phyloP scores from a whole-genome alignment of 2,797 vertebrate genomes.

The Chrysocyon brachyurus region DNA sequence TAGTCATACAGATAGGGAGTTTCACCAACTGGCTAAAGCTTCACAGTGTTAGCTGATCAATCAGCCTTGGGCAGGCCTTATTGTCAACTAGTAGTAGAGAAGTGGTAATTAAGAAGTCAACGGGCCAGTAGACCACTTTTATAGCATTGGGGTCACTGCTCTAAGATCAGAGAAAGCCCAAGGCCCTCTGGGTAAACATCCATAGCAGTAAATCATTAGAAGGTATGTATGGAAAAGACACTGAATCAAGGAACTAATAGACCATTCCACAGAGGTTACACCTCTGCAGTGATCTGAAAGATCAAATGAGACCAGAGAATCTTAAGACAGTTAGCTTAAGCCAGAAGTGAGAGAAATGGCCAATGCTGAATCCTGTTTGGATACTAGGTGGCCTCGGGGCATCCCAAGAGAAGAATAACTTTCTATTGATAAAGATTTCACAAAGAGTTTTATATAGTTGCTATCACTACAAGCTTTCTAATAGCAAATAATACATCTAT shows the following conservation, averaged over 20 bases:
- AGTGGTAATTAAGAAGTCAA: background rate
- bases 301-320: background rate
- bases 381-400: background rate
- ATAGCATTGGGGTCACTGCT: background rate
- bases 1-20: background rate
- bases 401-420: background rate
- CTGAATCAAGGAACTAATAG: background rate
- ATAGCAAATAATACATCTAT: background rate
- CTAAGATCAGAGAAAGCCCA: background rate
- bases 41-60: background rate
- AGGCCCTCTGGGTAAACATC: background rate
- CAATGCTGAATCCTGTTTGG: background rate
- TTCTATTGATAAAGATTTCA: background rate
- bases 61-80: background rate
- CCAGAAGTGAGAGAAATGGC: background rate
- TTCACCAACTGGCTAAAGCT: background rate
- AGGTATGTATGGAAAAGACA: background rate
- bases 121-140: background rate
- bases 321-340: background rate
- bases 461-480: background rate
- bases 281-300: background rate
- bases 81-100: background rate
- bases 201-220: background rate
- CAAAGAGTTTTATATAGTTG: background rate
- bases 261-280: background rate